Conservation (phyloP, 2,113 vertebrate genomes). For the Tetraodon nigroviridis region DNA sequence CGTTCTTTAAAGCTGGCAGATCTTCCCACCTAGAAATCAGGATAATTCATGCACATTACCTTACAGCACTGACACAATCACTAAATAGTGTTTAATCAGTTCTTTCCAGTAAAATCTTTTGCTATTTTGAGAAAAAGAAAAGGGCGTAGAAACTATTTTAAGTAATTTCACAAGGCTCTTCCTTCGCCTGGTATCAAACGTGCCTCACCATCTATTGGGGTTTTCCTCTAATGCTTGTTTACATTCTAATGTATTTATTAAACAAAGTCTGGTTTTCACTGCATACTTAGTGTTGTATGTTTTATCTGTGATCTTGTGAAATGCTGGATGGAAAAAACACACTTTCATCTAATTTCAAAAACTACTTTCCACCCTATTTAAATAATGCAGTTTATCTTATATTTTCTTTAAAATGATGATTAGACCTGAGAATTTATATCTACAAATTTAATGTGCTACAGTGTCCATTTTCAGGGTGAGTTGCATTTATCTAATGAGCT, state of each 20-base stretch:
- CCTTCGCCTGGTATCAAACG: not conserved
- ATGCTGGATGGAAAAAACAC: not conserved
- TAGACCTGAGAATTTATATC: no score
- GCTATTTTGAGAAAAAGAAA: no score
- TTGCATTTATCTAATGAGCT: not conserved
- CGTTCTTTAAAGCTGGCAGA: constrained; percentile 46
- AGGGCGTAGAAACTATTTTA: no score
- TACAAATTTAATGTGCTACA: no score
- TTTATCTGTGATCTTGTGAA: not conserved
- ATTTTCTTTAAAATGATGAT: no score
- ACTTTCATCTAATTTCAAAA: no score
- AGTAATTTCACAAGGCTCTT: no score
- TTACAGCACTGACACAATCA: not conserved
- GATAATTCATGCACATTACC: not conserved
- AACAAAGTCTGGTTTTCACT: not conserved
- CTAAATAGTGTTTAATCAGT: no score
- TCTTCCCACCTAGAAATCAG: constrained; percentile 50
- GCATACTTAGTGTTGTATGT: not conserved
- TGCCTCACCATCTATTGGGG: not conserved
- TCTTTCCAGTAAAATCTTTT: no score
- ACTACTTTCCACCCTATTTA: no score
- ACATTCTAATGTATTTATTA: constrained; percentile 2
- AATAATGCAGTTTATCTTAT: no score
- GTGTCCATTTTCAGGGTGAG: not conserved
- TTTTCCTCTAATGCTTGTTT: not conserved